Conservation (phyloP, 2,888 invertebrate genomes). For the Oasisia sp. region DNA sequence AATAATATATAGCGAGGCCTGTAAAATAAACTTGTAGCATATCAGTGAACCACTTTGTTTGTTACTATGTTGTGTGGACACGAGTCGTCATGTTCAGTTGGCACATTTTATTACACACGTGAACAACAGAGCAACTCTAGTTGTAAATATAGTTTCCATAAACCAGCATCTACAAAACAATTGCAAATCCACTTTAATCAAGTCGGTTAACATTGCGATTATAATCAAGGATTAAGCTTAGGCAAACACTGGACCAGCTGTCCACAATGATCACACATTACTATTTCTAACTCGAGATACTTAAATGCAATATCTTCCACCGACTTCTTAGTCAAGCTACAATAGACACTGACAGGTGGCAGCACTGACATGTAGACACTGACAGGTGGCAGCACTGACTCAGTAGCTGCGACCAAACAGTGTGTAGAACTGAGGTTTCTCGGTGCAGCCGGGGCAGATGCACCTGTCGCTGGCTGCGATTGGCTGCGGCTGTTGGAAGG, state of each 20-base stretch:
- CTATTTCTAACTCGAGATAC: no score
- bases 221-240: no score
- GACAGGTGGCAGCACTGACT: conserved; percentile 30
- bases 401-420: conserved; percentile 97
- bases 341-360: not conserved
- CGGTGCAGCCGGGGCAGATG: conserved; percentile 85
- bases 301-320: not conserved
- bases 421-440: conserved; percentile 84
- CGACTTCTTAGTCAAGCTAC: not conserved
- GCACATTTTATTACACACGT: not conserved
- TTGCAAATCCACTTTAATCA: not conserved
- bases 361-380: no score
- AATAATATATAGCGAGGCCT: conserved; percentile 6
- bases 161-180: not conserved
- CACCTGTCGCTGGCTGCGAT: conserved; percentile 76
- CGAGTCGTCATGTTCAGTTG: not conserved
- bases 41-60: not conserved
- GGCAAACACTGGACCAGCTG: no score
- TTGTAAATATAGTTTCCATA: not conserved
- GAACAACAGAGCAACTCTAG: not conserved
- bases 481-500: conserved; percentile 82
- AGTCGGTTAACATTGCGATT: no score
- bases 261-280: no score
- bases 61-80: not conserved
- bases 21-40: not conserved